A percentile compares a stretch with the other conserved stretches of the same genome.
phyloP scores from a whole-genome alignment of 1,140 invertebrate species.

The Drosophila athabasca region DNA sequence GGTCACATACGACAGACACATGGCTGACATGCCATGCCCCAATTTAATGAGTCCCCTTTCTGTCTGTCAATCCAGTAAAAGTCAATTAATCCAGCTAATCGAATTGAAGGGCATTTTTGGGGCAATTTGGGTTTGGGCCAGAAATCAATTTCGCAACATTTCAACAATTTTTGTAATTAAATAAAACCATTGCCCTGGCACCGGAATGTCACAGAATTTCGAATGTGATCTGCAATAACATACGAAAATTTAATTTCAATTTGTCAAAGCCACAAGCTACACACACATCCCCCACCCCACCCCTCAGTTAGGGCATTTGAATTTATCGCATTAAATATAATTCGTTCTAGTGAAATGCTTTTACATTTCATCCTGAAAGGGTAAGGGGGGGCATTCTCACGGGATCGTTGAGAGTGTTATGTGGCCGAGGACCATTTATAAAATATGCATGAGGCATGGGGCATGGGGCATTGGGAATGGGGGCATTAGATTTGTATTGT shows the following conservation, averaged over 20 bases:
- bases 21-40: too few species aligned
- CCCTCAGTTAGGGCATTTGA: conserved; percentile 56
- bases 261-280: conserved; percentile 46
- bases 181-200: conserved; percentile 33
- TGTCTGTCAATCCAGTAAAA: conserved; percentile 26
- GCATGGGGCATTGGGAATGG: too few species aligned
- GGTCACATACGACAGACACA: too few species aligned
- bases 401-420: conserved; percentile 5
- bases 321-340: conserved; percentile 74
- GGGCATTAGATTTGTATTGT: conserved; percentile 65
- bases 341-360: conserved; percentile 58
- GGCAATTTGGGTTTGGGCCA: conserved; percentile 26
- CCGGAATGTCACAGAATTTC: conserved; percentile 33
- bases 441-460: conserved; percentile 66
- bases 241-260: conserved; percentile 65
- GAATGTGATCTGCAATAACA: conserved; percentile 59
- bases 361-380: conserved; percentile 35
- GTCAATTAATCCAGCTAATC: conserved; percentile 45
- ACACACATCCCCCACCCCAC: too few species aligned
- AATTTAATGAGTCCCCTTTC: background rate
- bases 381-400: conserved; percentile 4
- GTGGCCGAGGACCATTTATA: conserved; percentile 41
- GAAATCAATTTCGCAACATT: conserved; percentile 22
- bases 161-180: conserved; percentile 54
- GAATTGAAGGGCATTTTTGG: conserved; percentile 25